Conservation (phyloP, 2,113 vertebrate species). For the Microtus ochrogaster region DNA sequence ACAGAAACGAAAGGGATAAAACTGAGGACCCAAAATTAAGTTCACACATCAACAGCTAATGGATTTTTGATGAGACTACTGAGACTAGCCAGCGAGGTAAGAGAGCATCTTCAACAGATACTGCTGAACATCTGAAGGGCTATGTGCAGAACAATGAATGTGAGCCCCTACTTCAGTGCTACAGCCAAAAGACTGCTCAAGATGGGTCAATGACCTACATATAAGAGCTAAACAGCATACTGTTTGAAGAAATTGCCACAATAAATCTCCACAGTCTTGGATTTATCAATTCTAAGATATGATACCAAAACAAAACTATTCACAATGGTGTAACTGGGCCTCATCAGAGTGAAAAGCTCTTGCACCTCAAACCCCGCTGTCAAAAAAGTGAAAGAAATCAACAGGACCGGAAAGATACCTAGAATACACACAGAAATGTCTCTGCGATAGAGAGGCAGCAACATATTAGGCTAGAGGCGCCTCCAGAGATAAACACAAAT, state of each 20-base stretch:
- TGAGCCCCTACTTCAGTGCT: neutral
- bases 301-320: neutral
- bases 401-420: neutral
- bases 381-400: neutral
- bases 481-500: neutral
- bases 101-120: too few relatives aligned
- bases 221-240: neutral
- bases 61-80: too few relatives aligned
- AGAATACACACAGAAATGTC: neutral
- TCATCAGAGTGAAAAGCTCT: neutral
- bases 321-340: neutral
- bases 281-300: neutral
- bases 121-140: too few relatives aligned
- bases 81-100: too few relatives aligned
- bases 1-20: neutral
- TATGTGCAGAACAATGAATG: too few relatives aligned
- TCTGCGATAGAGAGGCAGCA: neutral
- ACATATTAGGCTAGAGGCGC: neutral
- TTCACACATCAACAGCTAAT: neutral
- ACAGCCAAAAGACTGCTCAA: neutral
- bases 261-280: neutral
- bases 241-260: neutral
- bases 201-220: neutral
- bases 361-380: neutral
- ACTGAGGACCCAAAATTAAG: neutral